Conservation (phyloP, 1,140 invertebrate genomes). For the Philaenus spumarius region DNA sequence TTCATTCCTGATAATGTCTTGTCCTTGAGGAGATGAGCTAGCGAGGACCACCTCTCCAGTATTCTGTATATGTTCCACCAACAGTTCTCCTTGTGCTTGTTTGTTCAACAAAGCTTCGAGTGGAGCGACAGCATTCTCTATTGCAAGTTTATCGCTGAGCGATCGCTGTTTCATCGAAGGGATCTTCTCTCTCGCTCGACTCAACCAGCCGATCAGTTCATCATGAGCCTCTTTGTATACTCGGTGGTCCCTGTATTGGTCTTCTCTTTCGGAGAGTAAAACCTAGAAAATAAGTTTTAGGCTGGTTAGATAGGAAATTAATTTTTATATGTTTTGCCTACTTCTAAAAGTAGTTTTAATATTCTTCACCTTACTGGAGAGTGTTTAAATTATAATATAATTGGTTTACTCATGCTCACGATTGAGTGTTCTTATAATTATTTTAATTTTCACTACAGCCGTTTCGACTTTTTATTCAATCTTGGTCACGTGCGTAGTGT, state of each 20-base stretch:
- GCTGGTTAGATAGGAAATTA: neutral
- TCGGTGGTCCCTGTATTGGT: constrained; percentile 80
- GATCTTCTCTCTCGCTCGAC: constrained; percentile 78
- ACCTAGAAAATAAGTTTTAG: constrained; percentile 43
- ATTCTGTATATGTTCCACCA: constrained; percentile 79
- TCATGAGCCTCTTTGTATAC: constrained; percentile 85
- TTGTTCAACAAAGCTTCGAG: constrained; percentile 81
- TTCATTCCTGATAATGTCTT: constrained; percentile 75
- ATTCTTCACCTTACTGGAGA: no score
- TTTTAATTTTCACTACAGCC: no score
- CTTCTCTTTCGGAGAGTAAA: constrained; percentile 67
- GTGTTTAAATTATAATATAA: no score
- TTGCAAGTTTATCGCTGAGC: constrained; percentile 76
- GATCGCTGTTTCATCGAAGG: constrained; percentile 78
- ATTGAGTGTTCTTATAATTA: no score
- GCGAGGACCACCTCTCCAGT: constrained; percentile 79
- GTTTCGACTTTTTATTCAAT: no score
- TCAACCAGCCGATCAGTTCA: constrained; percentile 78
- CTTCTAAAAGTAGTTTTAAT: no score
- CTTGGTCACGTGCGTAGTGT: no score
- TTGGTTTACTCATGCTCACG: no score
- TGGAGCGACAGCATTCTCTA: constrained; percentile 80
- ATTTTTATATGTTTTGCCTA: neutral
- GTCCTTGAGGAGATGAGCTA: constrained; percentile 65
- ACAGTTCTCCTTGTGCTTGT: constrained; percentile 79